phyloP scores from a whole-genome alignment of 2,113 vertebrate genomes.

The Fregetta grallaria region DNA sequence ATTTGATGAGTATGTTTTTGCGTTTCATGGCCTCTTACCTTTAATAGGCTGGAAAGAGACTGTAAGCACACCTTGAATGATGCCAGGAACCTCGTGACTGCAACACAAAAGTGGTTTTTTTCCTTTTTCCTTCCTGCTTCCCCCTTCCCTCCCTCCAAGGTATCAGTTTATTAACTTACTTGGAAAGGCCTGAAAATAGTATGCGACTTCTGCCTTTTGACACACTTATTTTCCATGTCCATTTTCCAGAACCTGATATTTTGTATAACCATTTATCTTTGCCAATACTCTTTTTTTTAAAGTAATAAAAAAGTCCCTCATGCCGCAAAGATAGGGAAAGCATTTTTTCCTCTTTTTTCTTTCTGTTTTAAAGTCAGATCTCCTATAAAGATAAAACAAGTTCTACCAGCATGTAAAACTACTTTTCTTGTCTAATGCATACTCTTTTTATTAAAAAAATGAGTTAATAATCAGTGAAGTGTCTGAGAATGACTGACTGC shows the following conservation, averaged over 20 bases:
- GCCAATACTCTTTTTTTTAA: background rate
- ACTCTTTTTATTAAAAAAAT: background rate
- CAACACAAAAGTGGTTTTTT: rapidly evolving
- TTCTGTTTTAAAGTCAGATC: background rate
- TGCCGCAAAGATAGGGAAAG: background rate
- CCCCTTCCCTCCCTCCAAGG: background rate
- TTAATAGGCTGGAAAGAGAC: background rate
- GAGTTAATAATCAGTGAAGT: background rate
- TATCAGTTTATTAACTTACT: background rate
- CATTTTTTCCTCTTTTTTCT: background rate
- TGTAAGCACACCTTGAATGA: rapidly evolving
- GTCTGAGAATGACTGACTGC: background rate
- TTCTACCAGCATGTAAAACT: background rate
- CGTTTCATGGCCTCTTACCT: background rate
- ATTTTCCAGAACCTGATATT: background rate
- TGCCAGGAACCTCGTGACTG: background rate
- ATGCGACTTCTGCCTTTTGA: background rate
- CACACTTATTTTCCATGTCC: background rate
- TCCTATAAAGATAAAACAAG: background rate
- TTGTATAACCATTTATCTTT: background rate
- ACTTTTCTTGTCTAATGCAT: background rate
- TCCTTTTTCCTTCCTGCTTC: background rate
- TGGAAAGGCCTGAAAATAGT: background rate
- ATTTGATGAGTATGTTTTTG: rapidly evolving
- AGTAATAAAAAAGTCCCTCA: no score